Conservation (phyloP, 2,888 invertebrate species). For the Drosophila yooni region DNA sequence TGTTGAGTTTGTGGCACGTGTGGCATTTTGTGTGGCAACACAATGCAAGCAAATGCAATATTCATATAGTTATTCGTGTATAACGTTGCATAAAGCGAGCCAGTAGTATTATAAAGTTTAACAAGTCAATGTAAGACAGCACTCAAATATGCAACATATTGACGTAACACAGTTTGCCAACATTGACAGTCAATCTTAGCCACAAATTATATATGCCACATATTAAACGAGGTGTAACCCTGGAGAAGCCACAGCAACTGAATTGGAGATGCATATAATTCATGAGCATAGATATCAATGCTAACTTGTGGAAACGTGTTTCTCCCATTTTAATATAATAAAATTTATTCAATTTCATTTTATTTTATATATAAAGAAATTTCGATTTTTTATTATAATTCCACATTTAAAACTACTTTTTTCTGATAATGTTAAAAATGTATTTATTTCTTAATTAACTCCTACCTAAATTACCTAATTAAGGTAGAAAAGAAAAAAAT, state of each 20-base stretch:
- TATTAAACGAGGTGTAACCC: background rate
- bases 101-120: background rate
- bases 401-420: background rate
- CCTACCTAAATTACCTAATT: background rate
- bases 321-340: background rate
- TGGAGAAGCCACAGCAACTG: background rate
- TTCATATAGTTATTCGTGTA: constrained; percentile 4
- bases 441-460: background rate
- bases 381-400: background rate
- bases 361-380: background rate
- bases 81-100: background rate
- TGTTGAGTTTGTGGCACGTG: background rate
- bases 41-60: constrained; percentile 47
- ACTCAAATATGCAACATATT: background rate
- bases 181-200: background rate
- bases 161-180: background rate
- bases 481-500: background rate
- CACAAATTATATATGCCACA: background rate
- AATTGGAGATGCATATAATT: background rate
- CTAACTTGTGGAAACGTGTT: background rate
- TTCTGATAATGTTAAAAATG: background rate
- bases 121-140: background rate
- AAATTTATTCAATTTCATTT: background rate
- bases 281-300: background rate
- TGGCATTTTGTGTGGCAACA: constrained; percentile 48